Percentiles rank a stretch among this genome's conserved stretches.
These are phyloP conservation scores for Myotis daubentonii DNA, from an alignment of 2,797 vertebrate species.

Conservation along the genomic window DNA sequence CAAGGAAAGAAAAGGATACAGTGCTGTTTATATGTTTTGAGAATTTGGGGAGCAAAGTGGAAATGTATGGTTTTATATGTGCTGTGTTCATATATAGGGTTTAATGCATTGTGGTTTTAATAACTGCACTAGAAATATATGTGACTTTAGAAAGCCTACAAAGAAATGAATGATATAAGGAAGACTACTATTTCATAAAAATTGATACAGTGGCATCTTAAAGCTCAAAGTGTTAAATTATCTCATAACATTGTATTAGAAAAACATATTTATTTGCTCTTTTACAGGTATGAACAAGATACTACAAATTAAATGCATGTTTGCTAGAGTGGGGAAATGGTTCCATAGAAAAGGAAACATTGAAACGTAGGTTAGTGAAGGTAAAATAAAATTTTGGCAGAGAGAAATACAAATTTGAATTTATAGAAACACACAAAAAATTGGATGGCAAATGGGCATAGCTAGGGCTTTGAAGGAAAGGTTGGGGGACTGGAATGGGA, in stretches of 20 bases:
- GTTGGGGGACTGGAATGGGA: fast-evolving
- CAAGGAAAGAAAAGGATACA: neutral
- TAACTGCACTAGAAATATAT: neutral
- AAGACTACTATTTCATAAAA: neutral
- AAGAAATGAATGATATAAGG: neutral
- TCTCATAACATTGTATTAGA: neutral
- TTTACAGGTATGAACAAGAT: neutral
- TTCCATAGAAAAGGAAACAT: neutral
- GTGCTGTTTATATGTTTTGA: neutral
- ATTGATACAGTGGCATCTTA: neutral
- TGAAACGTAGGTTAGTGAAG: neutral
- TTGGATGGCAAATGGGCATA: neutral
- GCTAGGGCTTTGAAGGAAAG: neutral
- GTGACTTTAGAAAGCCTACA: neutral
- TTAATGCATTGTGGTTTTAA: neutral
- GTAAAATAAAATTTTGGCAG: neutral
- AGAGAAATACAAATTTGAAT: neutral
- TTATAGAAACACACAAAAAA: neutral
- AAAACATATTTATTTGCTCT: neutral
- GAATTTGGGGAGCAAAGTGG: neutral
- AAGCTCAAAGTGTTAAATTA: neutral
- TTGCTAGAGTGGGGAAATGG: neutral
- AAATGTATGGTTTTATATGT: neutral
- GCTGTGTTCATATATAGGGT: neutral
- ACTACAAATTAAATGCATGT: neutral